A percentile compares a stretch with the other conserved stretches of the same genome.
Conservation (phyloP, 2,113 vertebrate species). For the Anguilla rostrata region DNA sequence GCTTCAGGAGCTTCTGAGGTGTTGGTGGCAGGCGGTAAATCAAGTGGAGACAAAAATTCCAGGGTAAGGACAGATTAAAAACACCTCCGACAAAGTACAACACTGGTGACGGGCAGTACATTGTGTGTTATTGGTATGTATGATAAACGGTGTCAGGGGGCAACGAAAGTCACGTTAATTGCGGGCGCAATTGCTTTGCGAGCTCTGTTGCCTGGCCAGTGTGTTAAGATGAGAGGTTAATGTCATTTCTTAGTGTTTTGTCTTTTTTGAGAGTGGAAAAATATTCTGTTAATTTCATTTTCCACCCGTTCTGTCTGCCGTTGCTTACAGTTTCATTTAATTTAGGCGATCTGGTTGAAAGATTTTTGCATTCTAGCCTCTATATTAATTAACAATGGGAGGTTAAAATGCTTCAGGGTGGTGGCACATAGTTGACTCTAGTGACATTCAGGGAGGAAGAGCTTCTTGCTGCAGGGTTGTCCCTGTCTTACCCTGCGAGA, state of each 20-base stretch:
- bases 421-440: too few relatives aligned
- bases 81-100: neutral
- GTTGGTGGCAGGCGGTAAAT: slow-evolving; percentile 31
- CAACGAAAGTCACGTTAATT: neutral
- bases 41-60: slow-evolving; percentile 16
- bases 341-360: neutral
- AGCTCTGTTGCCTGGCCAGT: neutral
- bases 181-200: neutral
- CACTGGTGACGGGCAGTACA: neutral
- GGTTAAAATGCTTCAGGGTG: too few relatives aligned
- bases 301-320: neutral
- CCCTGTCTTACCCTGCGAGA: too few relatives aligned
- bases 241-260: neutral
- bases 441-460: too few relatives aligned
- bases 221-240: neutral
- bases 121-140: neutral
- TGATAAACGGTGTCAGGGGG: neutral
- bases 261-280: neutral
- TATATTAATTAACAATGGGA: too few relatives aligned
- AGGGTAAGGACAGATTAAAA: slow-evolving; percentile 35
- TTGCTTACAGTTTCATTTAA: neutral
- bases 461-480: too few relatives aligned
- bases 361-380: neutral
- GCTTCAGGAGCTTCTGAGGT: slow-evolving; percentile 31
- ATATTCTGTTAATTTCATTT: neutral